Conservation (phyloP, 2,888 invertebrate species). For the Synanthedon tipuliformis region DNA sequence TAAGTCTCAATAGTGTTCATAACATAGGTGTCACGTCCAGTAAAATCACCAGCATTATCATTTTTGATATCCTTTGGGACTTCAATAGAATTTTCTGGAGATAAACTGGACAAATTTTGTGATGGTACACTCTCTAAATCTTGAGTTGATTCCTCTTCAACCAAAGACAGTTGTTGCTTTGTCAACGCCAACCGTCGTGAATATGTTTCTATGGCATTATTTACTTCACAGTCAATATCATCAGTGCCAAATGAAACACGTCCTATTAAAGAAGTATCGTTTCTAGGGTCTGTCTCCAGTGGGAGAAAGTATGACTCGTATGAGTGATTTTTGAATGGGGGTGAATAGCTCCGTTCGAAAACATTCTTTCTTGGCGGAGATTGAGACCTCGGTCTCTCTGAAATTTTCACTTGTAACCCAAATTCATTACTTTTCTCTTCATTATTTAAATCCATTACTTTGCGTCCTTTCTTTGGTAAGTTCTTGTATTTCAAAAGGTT, state of each 20-base stretch:
- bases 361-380: constrained; percentile 35
- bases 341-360: constrained; percentile 27
- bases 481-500: constrained; percentile 40
- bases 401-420: constrained; percentile 52
- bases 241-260: constrained; percentile 34
- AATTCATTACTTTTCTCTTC: constrained; percentile 32
- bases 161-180: constrained; percentile 58
- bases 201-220: constrained; percentile 42
- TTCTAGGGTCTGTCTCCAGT: constrained; percentile 27
- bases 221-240: constrained; percentile 29
- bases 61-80: constrained; percentile 18
- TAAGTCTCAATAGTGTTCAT: constrained; percentile 19
- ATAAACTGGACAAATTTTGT: constrained; percentile 38
- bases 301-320: constrained; percentile 53
- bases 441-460: constrained; percentile 32
- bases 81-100: constrained; percentile 38
- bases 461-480: constrained; percentile 37
- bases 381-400: constrained; percentile 27
- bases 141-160: constrained; percentile 64
- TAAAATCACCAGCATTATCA: constrained; percentile 12
- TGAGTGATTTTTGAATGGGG: constrained; percentile 31
- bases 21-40: constrained; percentile 17
- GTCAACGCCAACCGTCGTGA: constrained; percentile 35
- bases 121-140: constrained; percentile 56
- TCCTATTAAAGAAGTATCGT: constrained; percentile 20